Conservation (phyloP, 2,888 invertebrate species). For the Trachelus troglodyta region DNA sequence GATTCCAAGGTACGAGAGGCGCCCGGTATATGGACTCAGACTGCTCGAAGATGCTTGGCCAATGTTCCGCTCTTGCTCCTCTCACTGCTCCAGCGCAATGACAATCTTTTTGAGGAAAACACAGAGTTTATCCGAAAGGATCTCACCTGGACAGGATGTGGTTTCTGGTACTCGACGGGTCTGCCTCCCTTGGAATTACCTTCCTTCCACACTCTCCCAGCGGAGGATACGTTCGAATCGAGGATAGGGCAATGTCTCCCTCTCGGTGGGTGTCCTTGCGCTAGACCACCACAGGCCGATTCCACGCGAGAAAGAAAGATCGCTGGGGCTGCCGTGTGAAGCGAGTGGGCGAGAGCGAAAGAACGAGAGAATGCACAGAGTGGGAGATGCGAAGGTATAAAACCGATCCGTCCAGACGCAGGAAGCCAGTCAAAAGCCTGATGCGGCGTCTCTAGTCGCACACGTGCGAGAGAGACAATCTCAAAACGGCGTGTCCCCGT, state of each 20-base stretch:
- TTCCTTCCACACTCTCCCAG: not conserved
- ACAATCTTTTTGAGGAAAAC: not conserved
- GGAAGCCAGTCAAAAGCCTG: conserved; percentile 62
- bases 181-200: not conserved
- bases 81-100: too few species aligned
- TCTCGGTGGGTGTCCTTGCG: conserved; percentile 30
- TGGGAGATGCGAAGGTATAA: conserved; percentile 65
- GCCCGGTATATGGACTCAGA: too few species aligned
- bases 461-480: conserved; percentile 62
- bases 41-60: too few species aligned
- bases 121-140: not conserved
- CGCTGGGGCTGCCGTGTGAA: conserved; percentile 14
- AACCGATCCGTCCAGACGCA: conserved; percentile 55
- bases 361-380: conserved; percentile 27
- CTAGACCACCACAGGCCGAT: conserved; percentile 11
- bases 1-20: too few species aligned
- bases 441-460: conserved; percentile 64
- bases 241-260: conserved; percentile 5
- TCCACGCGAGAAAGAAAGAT: conserved; percentile 2
- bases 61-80: too few species aligned
- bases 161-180: not conserved
- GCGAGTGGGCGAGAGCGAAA: conserved; percentile 21
- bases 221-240: not conserved
- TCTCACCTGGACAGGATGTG: not conserved
- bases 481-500: conserved; percentile 48